A percentile compares a stretch with the other conserved stretches of the same genome.
These are phyloP conservation scores for Sebastes nivosus DNA, from an alignment of 2,797 vertebrate genomes.

Conservation along the genomic window DNA sequence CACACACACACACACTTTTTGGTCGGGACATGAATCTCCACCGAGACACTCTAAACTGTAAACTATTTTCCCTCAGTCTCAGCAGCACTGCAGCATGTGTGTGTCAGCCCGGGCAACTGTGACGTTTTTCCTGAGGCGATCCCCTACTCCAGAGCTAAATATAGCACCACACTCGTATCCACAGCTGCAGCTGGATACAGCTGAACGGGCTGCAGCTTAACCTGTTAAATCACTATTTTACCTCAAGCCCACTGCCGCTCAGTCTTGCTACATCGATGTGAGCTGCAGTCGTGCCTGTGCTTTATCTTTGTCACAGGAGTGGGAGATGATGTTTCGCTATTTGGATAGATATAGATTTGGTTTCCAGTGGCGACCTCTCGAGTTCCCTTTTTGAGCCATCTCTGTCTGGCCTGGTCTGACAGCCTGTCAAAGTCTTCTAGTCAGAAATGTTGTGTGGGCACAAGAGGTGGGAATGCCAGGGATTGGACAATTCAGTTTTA, in stretches of 20 bases:
- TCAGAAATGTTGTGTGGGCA: constrained; percentile 50
- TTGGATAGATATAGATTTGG: constrained; percentile 49
- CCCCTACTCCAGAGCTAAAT: constrained; percentile 62
- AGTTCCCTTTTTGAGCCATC: constrained; percentile 46
- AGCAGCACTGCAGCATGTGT: constrained; percentile 33
- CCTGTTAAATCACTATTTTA: constrained; percentile 49
- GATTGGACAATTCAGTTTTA: constrained; percentile 42
- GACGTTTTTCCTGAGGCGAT: constrained; percentile 67
- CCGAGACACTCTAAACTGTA: neutral
- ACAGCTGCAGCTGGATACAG: constrained; percentile 65
- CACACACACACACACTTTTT: neutral
- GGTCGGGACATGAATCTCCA: neutral
- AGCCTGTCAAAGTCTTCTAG: constrained; percentile 66
- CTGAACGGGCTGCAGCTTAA: constrained; percentile 42
- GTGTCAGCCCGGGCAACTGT: constrained; percentile 42
- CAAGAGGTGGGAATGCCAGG: constrained; percentile 21
- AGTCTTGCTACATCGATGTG: neutral
- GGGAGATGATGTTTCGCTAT: constrained; percentile 31
- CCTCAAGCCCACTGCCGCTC: neutral
- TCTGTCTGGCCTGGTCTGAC: constrained; percentile 54
- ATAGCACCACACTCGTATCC: constrained; percentile 53
- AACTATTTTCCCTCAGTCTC: constrained; percentile 5
- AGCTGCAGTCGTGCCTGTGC: neutral
- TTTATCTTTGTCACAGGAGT: constrained; percentile 12
- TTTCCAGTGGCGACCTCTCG: constrained; percentile 51